A percentile compares a stretch with the other conserved stretches of the same genome.
Conservation (phyloP, 2,797 vertebrate species). For the Microctenopoma steveboyesi region DNA sequence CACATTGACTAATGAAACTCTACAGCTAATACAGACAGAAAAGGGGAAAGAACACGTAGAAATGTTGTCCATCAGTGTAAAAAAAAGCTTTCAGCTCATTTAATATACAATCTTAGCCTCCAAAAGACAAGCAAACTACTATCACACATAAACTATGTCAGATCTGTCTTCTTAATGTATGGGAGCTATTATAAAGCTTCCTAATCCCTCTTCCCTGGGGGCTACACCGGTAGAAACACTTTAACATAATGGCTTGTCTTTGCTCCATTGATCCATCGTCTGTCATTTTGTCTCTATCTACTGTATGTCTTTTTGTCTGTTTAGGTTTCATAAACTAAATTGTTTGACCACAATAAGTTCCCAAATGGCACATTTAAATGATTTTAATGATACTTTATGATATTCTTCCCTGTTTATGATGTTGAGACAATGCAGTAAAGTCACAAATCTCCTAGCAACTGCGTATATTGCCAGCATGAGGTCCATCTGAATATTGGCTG, state of each 20-base stretch:
- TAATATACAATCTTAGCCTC: background rate
- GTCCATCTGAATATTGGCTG: slow-evolving; percentile 26
- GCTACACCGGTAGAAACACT: slow-evolving; percentile 18
- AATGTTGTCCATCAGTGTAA: background rate
- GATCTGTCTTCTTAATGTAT: background rate
- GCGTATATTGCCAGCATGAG: slow-evolving; percentile 35
- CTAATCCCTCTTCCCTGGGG: slow-evolving; percentile 7
- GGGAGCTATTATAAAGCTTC: slow-evolving; percentile 30
- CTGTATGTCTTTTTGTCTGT: background rate
- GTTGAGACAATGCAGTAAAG: slow-evolving; percentile 24
- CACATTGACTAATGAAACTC: slow-evolving; percentile 26
- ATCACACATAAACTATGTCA: background rate
- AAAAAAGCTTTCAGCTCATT: background rate
- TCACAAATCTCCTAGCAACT: slow-evolving; percentile 53
- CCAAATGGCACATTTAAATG: slow-evolving; percentile 4
- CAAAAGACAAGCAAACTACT: slow-evolving; percentile 8
- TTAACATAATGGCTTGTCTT: slow-evolving; percentile 47
- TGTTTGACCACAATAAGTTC: background rate
- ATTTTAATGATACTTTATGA: slow-evolving; percentile 13
- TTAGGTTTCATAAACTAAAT: background rate
- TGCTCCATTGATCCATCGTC: slow-evolving; percentile 44
- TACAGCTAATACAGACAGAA: slow-evolving; percentile 19
- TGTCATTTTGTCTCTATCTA: slow-evolving; percentile 16
- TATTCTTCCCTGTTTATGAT: slow-evolving; percentile 6
- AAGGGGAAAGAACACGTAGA: background rate